phyloP scores from a whole-genome alignment of 2,113 vertebrate genomes.

The Aramus guarauna region DNA sequence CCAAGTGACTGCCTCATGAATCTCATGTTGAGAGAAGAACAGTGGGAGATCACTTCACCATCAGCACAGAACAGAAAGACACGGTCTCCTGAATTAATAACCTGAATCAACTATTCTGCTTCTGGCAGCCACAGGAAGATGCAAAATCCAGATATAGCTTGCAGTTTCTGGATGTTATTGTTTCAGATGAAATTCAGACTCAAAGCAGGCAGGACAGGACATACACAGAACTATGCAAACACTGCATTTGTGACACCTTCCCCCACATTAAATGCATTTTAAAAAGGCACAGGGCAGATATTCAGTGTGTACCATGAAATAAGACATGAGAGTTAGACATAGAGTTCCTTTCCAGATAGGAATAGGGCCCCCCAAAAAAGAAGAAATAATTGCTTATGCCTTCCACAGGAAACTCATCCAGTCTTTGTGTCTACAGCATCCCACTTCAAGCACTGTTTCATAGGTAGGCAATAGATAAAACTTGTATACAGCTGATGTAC shows the following conservation, averaged over 20 bases:
- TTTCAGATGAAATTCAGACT: not conserved
- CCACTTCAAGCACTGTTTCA: not conserved
- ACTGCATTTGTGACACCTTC: not conserved
- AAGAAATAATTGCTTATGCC: not conserved
- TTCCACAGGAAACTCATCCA: not conserved
- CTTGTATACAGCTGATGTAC: not conserved
- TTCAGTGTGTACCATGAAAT: not conserved
- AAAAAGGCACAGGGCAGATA: not conserved
- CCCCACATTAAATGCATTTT: not conserved
- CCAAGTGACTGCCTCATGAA: conserved; percentile 48
- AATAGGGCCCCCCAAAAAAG: not conserved
- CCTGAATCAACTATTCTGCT: not conserved
- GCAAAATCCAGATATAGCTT: not conserved
- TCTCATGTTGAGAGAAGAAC: conserved; percentile 24
- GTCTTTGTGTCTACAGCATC: not conserved
- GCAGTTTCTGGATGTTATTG: not conserved
- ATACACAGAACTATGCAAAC: not conserved
- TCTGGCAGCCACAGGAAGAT: not conserved
- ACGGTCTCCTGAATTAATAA: conserved; percentile 42
- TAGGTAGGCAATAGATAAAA: not conserved
- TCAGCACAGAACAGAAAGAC: not conserved
- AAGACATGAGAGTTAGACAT: not conserved
- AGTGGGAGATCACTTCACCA: conserved; percentile 50
- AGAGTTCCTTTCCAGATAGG: not conserved
- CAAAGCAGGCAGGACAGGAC: not conserved